Conservation (phyloP, 2,888 invertebrate genomes). For the Argynnis bischoffii region DNA sequence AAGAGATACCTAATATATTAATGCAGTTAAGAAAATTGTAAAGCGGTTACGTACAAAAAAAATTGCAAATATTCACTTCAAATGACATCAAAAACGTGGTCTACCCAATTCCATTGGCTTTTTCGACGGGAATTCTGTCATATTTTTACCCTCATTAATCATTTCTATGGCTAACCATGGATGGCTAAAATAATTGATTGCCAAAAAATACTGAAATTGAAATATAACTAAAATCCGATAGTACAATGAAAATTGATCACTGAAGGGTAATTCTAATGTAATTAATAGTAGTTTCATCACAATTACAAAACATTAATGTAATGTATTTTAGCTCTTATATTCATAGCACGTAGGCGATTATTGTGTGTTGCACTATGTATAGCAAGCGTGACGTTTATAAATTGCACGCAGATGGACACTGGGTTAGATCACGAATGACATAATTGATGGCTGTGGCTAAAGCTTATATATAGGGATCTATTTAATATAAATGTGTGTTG, state of each 20-base stretch:
- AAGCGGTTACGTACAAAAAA: too few species aligned
- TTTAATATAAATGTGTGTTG: conserved; percentile 3
- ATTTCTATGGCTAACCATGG: neutral
- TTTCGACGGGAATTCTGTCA: too few species aligned
- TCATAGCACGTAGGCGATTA: conserved; percentile 9
- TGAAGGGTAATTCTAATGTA: conserved; percentile 3
- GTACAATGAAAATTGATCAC: conserved; percentile 3
- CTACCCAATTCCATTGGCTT: too few species aligned
- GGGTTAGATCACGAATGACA: conserved; percentile 31
- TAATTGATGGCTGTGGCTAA: conserved; percentile 28
- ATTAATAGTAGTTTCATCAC: conserved; percentile 29
- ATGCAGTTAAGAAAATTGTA: too few species aligned
- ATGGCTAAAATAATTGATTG: neutral
- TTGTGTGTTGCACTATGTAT: conserved; percentile 17
- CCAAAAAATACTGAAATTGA: too few species aligned
- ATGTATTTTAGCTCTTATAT: conserved; percentile 21
- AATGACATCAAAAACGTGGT: too few species aligned
- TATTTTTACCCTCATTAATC: too few species aligned
- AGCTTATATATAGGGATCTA: conserved; percentile 23
- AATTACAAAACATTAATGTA: conserved; percentile 1
- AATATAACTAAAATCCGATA: neutral
- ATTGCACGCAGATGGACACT: conserved; percentile 32
- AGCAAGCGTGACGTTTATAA: conserved; percentile 29
- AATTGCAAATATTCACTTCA: too few species aligned
- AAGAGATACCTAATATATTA: too few species aligned